phyloP scores from a whole-genome alignment of 2,113 vertebrate species.

The Dascyllus trimaculatus region DNA sequence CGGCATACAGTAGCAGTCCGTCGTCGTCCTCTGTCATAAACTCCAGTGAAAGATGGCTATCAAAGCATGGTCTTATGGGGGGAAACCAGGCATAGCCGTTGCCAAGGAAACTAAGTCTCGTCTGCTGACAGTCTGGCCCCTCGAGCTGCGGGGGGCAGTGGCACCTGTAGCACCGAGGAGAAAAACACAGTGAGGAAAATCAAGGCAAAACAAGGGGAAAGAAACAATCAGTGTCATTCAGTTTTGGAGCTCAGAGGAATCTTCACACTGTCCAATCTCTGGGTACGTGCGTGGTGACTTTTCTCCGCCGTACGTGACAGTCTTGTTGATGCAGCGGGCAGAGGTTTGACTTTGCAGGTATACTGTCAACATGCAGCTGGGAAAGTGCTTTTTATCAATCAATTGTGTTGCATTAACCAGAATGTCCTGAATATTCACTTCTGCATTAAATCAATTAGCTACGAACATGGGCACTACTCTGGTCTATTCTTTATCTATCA shows the following conservation, averaged over 20 bases:
- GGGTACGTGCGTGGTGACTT: conserved; percentile 12
- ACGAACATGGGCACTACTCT: conserved; percentile 55
- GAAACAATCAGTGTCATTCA: conserved; percentile 60
- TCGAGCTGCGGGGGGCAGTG: conserved; percentile 88
- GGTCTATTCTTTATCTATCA: conserved; percentile 61
- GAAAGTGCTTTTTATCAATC: conserved; percentile 36
- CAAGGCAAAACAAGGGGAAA: conserved; percentile 38
- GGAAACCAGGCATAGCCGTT: conserved; percentile 93
- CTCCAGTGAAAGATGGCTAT: conserved; percentile 92
- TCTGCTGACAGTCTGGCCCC: conserved; percentile 92
- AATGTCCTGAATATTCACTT: conserved; percentile 57
- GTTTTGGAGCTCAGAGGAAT: conserved; percentile 38
- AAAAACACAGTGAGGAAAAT: conserved; percentile 29
- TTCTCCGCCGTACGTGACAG: conserved; percentile 21
- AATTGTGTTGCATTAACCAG: conserved; percentile 48
- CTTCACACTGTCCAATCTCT: conserved; percentile 36
- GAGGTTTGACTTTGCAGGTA: conserved; percentile 25
- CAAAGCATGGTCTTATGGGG: conserved; percentile 90
- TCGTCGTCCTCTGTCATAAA: conserved; percentile 90
- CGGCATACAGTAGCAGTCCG: conserved; percentile 89
- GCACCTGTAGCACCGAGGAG: conserved; percentile 83
- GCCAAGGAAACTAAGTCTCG: conserved; percentile 91
- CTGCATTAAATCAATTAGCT: conserved; percentile 72
- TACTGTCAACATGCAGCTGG: conserved; percentile 16
- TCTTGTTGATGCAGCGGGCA: conserved; percentile 38